Conservation (phyloP, 2,113 vertebrate species). For the Hemicordylus capensis region DNA sequence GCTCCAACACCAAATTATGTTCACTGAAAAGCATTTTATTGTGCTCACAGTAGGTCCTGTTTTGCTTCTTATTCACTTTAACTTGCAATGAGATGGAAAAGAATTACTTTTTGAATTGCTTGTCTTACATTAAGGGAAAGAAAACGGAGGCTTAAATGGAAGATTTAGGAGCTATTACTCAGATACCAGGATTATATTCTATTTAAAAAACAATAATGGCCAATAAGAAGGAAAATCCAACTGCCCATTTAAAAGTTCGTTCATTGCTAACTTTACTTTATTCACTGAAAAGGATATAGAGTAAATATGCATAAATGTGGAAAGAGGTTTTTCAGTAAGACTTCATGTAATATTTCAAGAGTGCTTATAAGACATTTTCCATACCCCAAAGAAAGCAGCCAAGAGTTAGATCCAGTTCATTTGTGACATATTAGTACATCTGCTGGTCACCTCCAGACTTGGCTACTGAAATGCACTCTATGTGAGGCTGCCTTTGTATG, state of each 20-base stretch:
- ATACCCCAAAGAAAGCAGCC: neutral
- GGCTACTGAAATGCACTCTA: too few species aligned
- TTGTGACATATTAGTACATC: neutral
- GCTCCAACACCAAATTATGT: neutral
- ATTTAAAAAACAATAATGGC: neutral
- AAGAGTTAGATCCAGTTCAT: neutral
- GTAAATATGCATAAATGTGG: neutral
- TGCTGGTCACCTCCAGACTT: too few species aligned
- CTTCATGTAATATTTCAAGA: neutral
- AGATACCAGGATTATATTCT: conserved; percentile 11
- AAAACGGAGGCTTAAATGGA: conserved; percentile 19
- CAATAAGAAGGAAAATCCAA: neutral
- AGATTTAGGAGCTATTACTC: neutral
- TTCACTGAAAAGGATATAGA: neutral
- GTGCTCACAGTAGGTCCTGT: neutral
- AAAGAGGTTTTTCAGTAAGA: neutral
- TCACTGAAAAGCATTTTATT: neutral
- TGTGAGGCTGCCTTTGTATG: too few species aligned
- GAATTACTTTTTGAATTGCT: neutral
- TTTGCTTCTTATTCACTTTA: conserved; percentile 21
- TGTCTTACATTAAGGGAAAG: neutral
- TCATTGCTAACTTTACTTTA: neutral
- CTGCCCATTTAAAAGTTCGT: neutral
- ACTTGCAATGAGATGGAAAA: conserved; percentile 22
- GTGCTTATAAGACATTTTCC: neutral